These are phyloP conservation scores for Orchestes rusci DNA, from an alignment of 2,888 invertebrate species.

Conservation along the genomic window DNA sequence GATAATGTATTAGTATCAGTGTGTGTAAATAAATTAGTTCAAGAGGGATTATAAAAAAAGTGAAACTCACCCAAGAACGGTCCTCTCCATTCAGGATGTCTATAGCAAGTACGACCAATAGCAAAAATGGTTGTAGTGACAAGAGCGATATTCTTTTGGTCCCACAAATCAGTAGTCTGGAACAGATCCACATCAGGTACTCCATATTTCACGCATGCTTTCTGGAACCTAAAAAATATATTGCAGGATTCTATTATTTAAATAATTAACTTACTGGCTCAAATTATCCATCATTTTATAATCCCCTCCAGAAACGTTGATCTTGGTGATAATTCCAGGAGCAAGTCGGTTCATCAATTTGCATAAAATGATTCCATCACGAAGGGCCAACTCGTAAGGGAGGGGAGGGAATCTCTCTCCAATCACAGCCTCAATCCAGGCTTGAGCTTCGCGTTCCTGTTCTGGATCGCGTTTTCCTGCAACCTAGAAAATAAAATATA, in stretches of 20 bases:
- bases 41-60: too few relatives aligned
- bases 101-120: conserved; percentile 79
- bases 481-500: conserved; percentile 52
- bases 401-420: conserved; percentile 69
- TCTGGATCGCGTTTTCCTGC: conserved; percentile 75
- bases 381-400: conserved; percentile 70
- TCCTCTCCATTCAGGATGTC: conserved; percentile 77
- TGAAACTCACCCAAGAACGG: conserved; percentile 56
- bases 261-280: conserved; percentile 62
- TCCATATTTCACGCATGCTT: conserved; percentile 74
- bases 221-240: conserved; percentile 63
- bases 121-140: conserved; percentile 85
- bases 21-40: neutral
- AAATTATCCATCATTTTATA: conserved; percentile 98
- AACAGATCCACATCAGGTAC: conserved; percentile 82
- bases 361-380: conserved; percentile 80
- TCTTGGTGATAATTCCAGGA: conserved; percentile 77
- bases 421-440: conserved; percentile 77
- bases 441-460: conserved; percentile 73
- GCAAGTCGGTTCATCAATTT: conserved; percentile 82
- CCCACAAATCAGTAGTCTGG: conserved; percentile 89
- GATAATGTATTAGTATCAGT: too few relatives aligned
- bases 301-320: conserved; percentile 80
- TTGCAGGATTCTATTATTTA: neutral
- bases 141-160: conserved; percentile 79